Evolutionary conservation across 2,797 vertebrate species (phyloP), one percentile per base, ranked within the genome.

Genomic region (Xenopus petersii): DNA sequence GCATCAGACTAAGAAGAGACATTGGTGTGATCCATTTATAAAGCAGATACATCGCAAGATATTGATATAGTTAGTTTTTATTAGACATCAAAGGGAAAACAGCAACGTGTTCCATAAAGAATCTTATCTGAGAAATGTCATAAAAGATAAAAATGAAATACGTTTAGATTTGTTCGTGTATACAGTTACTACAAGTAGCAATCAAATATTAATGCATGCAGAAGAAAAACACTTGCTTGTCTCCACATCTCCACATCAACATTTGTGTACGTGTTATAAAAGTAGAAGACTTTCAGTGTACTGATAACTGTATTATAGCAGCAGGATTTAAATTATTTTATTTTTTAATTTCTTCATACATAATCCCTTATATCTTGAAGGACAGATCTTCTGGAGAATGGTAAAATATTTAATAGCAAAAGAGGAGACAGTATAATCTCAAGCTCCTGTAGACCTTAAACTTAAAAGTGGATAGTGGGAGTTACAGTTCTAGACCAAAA

Each of bases 171-270:
- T 15, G 10, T 46, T 10, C 36, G 6, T 42, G 68, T 81, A 64
- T 54, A 16, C 24, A 49, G 48, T 60, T 71, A 75, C 73, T 70
- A 75, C 73, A 71, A 79, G 66, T 59, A 81, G 69, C 76, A 75
- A 75, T 76, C 64, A 78, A 77, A 70, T 74, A 77, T 78, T 77
- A 80, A 75, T 70, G 75, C 81, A 81, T 68, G 74, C 81, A 81
- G 72, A 67, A 61, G 66, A 65, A 82, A 21, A 65, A 65, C 36
- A 42, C 77, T 80, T 78, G 61, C 51, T 67, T 76, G 82, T 83
- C 64, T 79, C 71, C 75, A 69, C 68, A 66, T 59, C 58, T 55
- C 56, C 58, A 64, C 49, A 72, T 51, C 61, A 60, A 71, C 69
- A 16, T 67, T 68, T 67, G 66, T 71, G 74, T 70, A 64, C 46